Conservation (phyloP, 1,140 invertebrate genomes). For the Hylaeus anthracinus region DNA sequence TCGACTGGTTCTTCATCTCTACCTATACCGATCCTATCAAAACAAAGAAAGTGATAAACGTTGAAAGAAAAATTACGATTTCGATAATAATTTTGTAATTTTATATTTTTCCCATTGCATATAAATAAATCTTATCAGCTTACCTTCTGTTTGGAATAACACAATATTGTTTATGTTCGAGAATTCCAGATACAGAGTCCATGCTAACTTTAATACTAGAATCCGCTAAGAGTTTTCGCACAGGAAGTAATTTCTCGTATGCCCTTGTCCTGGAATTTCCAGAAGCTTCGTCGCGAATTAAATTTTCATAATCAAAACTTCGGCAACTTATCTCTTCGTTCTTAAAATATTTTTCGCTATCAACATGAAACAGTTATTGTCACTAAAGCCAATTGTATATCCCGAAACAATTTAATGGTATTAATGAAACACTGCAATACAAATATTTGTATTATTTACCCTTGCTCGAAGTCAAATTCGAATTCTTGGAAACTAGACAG, state of each 20-base stretch:
- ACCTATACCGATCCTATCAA: not conserved
- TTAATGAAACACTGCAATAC: not conserved
- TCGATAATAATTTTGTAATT: constrained; percentile 58
- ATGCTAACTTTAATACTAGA: constrained; percentile 74
- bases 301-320: constrained; percentile 11
- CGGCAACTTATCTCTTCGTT: not conserved
- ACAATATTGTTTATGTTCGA: constrained; percentile 57
- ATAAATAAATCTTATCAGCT: constrained; percentile 21
- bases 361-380: not conserved
- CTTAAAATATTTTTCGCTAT: constrained; percentile 12
- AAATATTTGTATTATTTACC: constrained; percentile 6
- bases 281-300: constrained; percentile 4
- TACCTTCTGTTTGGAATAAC: constrained; percentile 68
- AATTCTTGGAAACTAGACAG: constrained; percentile 47
- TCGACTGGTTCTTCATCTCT: constrained; percentile 26
- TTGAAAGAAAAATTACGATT: constrained; percentile 1
- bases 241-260: constrained; percentile 74
- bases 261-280: constrained; percentile 62
- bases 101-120: not conserved
- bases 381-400: not conserved
- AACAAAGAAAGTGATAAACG: not conserved
- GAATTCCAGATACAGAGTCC: constrained; percentile 68
- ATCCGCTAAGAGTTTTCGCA: constrained; percentile 75
- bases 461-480: constrained; percentile 37
- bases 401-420: not conserved